These are phyloP conservation scores for Alosa alosa DNA, from an alignment of 2,113 vertebrate species.

Conservation along the genomic window DNA sequence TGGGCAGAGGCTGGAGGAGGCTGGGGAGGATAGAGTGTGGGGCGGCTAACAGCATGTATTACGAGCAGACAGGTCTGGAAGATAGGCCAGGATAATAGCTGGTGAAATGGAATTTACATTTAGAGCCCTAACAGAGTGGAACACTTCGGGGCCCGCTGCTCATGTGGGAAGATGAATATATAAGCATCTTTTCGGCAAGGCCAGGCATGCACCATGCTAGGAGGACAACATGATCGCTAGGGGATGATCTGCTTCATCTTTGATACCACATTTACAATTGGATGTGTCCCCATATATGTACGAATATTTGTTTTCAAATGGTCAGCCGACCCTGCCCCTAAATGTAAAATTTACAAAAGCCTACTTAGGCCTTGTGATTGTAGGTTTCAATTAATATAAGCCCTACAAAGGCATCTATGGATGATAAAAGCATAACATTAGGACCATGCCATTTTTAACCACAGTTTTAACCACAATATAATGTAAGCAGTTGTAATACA, in stretches of 20 bases:
- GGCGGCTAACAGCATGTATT: conserved; percentile 44
- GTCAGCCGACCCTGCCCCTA: neutral
- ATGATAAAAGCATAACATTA: too few relatives aligned
- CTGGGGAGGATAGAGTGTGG: conserved; percentile 37
- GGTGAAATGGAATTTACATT: conserved; percentile 82
- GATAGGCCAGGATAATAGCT: conserved; percentile 71
- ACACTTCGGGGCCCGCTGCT: conserved; percentile 65
- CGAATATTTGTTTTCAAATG: neutral
- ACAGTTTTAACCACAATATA: too few relatives aligned
- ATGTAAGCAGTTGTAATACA: neutral
- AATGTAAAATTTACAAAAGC: too few relatives aligned
- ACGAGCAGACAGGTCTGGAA: conserved; percentile 61
- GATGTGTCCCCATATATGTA: neutral
- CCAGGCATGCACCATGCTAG: neutral
- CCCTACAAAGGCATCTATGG: too few relatives aligned
- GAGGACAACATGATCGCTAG: neutral
- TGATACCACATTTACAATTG: neutral
- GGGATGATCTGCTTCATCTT: neutral
- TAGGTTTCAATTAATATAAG: neutral
- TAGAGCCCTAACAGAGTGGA: conserved; percentile 75
- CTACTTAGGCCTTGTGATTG: neutral
- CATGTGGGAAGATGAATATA: conserved; percentile 42
- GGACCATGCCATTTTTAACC: too few relatives aligned
- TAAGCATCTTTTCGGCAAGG: neutral
- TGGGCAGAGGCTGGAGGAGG: conserved; percentile 56